Percentiles rank a stretch among this genome's conserved stretches.
phyloP scores from a whole-genome alignment of 1,140 invertebrate genomes.

The Lordiphosa clarofinis region DNA sequence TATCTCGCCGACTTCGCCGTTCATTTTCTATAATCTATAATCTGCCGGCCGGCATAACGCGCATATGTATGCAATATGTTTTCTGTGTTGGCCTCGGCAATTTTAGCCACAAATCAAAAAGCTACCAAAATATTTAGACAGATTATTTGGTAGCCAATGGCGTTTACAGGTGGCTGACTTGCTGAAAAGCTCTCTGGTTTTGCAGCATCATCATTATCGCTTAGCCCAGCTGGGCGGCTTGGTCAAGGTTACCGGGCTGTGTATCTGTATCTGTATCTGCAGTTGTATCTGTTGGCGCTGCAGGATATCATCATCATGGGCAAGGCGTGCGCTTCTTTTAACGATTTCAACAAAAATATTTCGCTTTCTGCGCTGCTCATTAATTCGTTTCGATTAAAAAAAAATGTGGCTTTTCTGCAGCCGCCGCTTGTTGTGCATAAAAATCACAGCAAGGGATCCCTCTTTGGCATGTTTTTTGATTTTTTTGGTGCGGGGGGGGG shows the following conservation, averaged over 20 bases:
- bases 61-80: slow-evolving; percentile 77
- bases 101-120: slow-evolving; percentile 70
- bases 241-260: slow-evolving; percentile 61
- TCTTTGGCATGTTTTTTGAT: background rate
- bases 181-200: slow-evolving; percentile 5
- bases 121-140: slow-evolving; percentile 69
- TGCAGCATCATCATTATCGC: slow-evolving; percentile 57
- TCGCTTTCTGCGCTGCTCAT: slow-evolving; percentile 64
- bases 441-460: slow-evolving; percentile 67
- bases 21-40: no score
- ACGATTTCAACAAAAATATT: slow-evolving; percentile 73
- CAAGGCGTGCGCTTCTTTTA: slow-evolving; percentile 70
- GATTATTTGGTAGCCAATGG: slow-evolving; percentile 40
- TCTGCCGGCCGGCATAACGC: slow-evolving; percentile 63
- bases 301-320: slow-evolving; percentile 71
- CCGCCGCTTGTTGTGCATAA: slow-evolving; percentile 71
- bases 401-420: slow-evolving; percentile 62
- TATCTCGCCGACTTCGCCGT: no score
- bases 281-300: slow-evolving; percentile 42
- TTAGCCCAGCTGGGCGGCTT: slow-evolving; percentile 56
- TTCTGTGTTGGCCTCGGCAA: slow-evolving; percentile 31
- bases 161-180: slow-evolving; percentile 64
- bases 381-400: slow-evolving; percentile 77
- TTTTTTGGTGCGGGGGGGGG: background rate
- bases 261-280: slow-evolving; percentile 21